Evolutionary conservation across 2,113 vertebrate species (phyloP), one percentile per base, ranked within the genome.

Genomic region (Pomatorhinus ruficollis): DNA sequence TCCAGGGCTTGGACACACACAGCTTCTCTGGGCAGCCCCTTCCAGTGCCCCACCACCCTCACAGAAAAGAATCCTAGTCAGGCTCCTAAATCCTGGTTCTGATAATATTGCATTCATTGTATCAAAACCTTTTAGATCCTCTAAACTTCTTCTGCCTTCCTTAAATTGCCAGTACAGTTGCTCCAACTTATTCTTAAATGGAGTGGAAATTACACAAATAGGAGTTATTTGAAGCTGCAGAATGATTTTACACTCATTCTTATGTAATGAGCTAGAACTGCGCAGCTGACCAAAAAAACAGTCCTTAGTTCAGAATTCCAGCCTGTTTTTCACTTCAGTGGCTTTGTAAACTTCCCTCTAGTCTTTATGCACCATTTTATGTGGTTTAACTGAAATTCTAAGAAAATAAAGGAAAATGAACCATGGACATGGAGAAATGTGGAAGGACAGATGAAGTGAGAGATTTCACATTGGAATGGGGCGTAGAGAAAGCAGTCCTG

Each of bases 181-280:
- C 44, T 94, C 45, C 64, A 88, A 53, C 39, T 78, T 44, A 94
- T 94, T 93, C 66, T 90, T 91, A 90, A 85, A 91, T 94, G 72
- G 87, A 85, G 87, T 88, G 87, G 82, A 96, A 96, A 94, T 88
- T 21, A 50, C 49, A 83, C 44, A 83, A 83, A 94, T 50, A 47
- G 59, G 44, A 93, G 40, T 85, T 95, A 64, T 60, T 91, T 95
- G 93, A 93, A 91, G 78, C 82, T 83, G 75, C 31, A 63, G 53
- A 83, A 50, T 45, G 33, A 88, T 95, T 95, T 93, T 83, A 60
- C 31, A 45, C 42, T 95, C 83, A n/a, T 75, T 71, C 83, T 96
- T 95, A 71, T 37, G 52, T 45, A 96, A 49, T 87, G 89, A 95
- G 64, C 39, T 90, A 65, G 79, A 79, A 82, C 22, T 39, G 72